phyloP scores from a whole-genome alignment of 1,140 invertebrate species.

The Leptinotarsa undecemlineata region DNA sequence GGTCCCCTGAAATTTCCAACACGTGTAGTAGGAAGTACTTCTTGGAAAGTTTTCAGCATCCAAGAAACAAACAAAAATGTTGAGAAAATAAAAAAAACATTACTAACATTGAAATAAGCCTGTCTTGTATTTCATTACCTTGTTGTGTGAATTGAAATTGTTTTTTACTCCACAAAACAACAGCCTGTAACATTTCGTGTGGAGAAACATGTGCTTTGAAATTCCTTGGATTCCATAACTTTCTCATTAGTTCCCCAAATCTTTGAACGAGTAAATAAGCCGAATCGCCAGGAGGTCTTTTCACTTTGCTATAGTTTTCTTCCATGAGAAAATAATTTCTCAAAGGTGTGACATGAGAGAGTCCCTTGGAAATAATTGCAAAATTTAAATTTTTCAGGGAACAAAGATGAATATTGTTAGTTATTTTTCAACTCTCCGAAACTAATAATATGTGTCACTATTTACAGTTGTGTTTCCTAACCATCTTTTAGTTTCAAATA shows the following conservation, averaged over 20 bases:
- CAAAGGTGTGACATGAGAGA: slow-evolving; percentile 92
- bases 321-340: slow-evolving; percentile 95
- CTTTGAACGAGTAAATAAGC: slow-evolving; percentile 90
- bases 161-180: slow-evolving; percentile 97
- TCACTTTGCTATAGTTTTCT: slow-evolving; percentile 87
- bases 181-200: slow-evolving; percentile 99
- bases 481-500: no score
- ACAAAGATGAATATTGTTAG: no score
- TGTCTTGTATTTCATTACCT: slow-evolving; percentile 60
- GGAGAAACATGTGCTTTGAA: slow-evolving; percentile 99
- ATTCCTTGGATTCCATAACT: slow-evolving; percentile 98
- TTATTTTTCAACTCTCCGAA: no score
- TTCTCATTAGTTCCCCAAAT: slow-evolving; percentile 96
- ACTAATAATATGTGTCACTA: no score
- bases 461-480: no score
- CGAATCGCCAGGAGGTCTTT: slow-evolving; percentile 90
- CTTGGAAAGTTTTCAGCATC: no score
- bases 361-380: slow-evolving; percentile 64
- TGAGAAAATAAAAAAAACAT: no score
- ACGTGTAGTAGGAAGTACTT: no score
- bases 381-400: neutral
- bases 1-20: slow-evolving; percentile 73
- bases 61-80: no score
- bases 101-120: no score
- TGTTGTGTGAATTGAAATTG: slow-evolving; percentile 98